Conservation (phyloP, 2,888 invertebrate genomes). For the Allophyes oxyacanthae region DNA sequence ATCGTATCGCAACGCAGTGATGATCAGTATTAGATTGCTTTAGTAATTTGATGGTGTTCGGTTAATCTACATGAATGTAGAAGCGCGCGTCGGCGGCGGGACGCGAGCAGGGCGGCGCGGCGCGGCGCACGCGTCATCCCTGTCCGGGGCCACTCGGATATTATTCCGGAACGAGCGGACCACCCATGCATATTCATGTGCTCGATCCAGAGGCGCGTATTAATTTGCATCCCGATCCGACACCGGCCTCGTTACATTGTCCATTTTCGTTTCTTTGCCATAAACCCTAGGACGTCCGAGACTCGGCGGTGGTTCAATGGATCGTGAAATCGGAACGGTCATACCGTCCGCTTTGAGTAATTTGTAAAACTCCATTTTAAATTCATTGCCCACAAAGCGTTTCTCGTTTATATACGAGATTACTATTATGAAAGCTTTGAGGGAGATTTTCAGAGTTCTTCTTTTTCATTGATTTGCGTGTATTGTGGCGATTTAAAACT, state of each 20-base stretch:
- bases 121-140: slow-evolving; percentile 50
- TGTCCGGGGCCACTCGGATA: slow-evolving; percentile 72
- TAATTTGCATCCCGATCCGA: slow-evolving; percentile 86
- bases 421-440: slow-evolving; percentile 43
- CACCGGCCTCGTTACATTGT: slow-evolving; percentile 76
- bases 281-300: slow-evolving; percentile 62
- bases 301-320: slow-evolving; percentile 67
- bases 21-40: slow-evolving; percentile 39
- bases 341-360: slow-evolving; percentile 55
- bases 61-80: slow-evolving; percentile 51
- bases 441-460: slow-evolving; percentile 23
- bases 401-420: slow-evolving; percentile 31
- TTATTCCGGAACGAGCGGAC: slow-evolving; percentile 80
- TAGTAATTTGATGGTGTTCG: slow-evolving; percentile 45
- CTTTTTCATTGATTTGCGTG: slow-evolving; percentile 25
- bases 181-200: slow-evolving; percentile 86
- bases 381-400: slow-evolving; percentile 50
- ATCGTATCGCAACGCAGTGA: slow-evolving; percentile 13
- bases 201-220: slow-evolving; percentile 84
- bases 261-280: slow-evolving; percentile 81
- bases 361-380: slow-evolving; percentile 52
- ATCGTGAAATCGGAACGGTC: slow-evolving; percentile 68
- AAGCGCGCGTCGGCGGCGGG: slow-evolving; percentile 27
- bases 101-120: slow-evolving; percentile 24
- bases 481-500: slow-evolving; percentile 7